Evolutionary conservation across 2,797 vertebrate genomes (phyloP).

Genomic region (Platalea minor): DNA sequence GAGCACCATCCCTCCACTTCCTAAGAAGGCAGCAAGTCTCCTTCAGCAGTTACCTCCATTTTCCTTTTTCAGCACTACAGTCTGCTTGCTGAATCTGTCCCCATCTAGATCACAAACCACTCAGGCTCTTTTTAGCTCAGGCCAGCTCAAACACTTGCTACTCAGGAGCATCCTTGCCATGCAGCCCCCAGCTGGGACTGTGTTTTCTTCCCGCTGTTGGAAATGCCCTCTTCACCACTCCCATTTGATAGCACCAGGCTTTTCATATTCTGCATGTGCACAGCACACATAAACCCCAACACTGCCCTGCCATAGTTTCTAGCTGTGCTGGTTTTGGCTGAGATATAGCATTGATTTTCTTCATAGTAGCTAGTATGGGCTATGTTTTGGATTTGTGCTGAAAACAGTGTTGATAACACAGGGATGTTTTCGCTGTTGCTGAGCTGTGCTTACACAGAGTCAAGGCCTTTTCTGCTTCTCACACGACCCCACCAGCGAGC

Average conservation of each 20-base stretch:
- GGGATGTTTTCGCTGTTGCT: too few relatives aligned
- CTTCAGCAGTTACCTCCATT: neutral
- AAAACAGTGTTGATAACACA: too few relatives aligned
- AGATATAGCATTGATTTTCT: too few relatives aligned
- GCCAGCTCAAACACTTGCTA: neutral
- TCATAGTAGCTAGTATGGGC: too few relatives aligned
- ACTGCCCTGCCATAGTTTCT: neutral
- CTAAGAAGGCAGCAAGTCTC: neutral
- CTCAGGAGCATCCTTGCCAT: neutral
- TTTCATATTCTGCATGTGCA: neutral
- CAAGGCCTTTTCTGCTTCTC: too few relatives aligned
- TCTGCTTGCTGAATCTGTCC: neutral
- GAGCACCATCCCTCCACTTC: neutral
- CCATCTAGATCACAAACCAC: neutral
- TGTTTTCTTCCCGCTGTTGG: neutral
- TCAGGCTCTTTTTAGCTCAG: neutral
- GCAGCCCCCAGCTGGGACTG: too few relatives aligned
- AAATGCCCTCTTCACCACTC: neutral
- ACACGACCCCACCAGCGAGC: too few relatives aligned
- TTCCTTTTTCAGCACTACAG: neutral
- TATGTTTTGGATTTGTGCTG: too few relatives aligned
- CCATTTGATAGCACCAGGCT: neutral
- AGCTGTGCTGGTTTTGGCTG: neutral
- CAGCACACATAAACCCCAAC: accelerated
- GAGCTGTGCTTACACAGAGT: too few relatives aligned